phyloP scores from a whole-genome alignment of 2,888 invertebrate species.

The Chrysolina haemoptera region DNA sequence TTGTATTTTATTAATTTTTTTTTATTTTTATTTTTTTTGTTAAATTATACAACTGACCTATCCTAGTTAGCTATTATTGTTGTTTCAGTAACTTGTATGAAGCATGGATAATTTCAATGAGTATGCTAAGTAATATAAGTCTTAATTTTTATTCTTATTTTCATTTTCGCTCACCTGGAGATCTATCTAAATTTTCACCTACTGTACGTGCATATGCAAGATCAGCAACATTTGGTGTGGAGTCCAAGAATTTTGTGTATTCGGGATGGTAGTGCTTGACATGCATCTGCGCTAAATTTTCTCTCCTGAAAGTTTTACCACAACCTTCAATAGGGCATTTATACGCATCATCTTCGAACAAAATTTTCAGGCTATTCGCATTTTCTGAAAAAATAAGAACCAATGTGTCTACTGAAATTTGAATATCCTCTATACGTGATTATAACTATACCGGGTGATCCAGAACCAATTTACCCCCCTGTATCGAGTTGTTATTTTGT shows the following conservation, averaged over 20 bases:
- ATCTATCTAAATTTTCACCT: constrained; percentile 73
- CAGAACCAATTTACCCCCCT: too few species aligned
- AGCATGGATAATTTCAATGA: too few species aligned
- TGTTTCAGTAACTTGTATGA: too few species aligned
- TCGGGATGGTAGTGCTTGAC: constrained; percentile 95
- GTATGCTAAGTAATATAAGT: too few species aligned
- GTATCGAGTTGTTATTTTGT: too few species aligned
- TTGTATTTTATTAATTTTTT: too few species aligned
- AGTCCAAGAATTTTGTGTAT: constrained; percentile 81
- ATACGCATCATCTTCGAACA: constrained; percentile 77
- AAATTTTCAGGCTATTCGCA: constrained; percentile 63
- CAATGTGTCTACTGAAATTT: not conserved
- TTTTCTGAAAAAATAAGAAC: constrained; percentile 66
- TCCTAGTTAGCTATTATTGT: too few species aligned
- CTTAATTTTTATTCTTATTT: not conserved
- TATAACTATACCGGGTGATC: too few species aligned
- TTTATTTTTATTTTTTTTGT: too few species aligned
- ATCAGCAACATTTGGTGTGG: constrained; percentile 89
- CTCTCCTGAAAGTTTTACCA: constrained; percentile 91
- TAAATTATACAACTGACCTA: too few species aligned
- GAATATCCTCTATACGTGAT: not conserved
- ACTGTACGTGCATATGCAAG: constrained; percentile 86
- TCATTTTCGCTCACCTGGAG: constrained; percentile 51
- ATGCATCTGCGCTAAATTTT: constrained; percentile 92
- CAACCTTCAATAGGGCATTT: constrained; percentile 88